Base-by-base conservation (phyloP, 1,140 invertebrate genomes). In the Tetranychus cinnabarinus region DNA sequence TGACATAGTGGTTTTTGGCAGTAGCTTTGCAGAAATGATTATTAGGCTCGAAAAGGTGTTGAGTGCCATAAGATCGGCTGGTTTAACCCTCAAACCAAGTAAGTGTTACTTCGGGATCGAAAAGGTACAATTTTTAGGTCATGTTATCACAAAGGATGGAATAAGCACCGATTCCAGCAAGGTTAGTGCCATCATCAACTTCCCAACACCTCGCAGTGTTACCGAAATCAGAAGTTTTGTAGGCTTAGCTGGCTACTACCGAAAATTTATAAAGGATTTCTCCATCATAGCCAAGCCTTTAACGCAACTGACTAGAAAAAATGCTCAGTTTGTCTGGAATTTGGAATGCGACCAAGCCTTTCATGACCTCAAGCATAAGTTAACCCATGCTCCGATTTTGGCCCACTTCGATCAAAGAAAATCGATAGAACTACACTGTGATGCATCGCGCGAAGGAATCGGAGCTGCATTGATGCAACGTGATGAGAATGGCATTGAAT, bases 51-150 rank as follows among this genome's bases (percentile, higher is more conserved):
- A 33, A 3, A 4, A 34, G 33, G 55, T 56, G 7, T 31, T 56
- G 31, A 52, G 3, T 3, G 15, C 5, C 3, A 5, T 52, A 6
- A 15, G 3, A 4, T 3, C 3, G 31, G 55, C 55, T 2, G 33
- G 33, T 5, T 6, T 33, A 33, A 34, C 31, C 4, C 4, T 56
- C 5, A 36, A 34, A 33, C 23, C 55, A 5, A 36, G 31, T 5
- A 56, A 56, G 33, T 33, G 23, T 56, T 10, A 3, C 3, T 72
- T 75, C 63, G 71, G 71, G 39, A 23, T 67, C 56, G 36, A 60
- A 4, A 63, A 65, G 45, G 64, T 76, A 4, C 68, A 61, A 31
- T 75, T 70, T 62, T 61, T 75, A 13, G 73, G 73, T 0, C 71
- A 70, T 42, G 65, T 61, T 3, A 68, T 74, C 8, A 62, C 64